Evolutionary conservation across 2,797 vertebrate species (phyloP).

Genomic region (Sebastes nivosus): DNA sequence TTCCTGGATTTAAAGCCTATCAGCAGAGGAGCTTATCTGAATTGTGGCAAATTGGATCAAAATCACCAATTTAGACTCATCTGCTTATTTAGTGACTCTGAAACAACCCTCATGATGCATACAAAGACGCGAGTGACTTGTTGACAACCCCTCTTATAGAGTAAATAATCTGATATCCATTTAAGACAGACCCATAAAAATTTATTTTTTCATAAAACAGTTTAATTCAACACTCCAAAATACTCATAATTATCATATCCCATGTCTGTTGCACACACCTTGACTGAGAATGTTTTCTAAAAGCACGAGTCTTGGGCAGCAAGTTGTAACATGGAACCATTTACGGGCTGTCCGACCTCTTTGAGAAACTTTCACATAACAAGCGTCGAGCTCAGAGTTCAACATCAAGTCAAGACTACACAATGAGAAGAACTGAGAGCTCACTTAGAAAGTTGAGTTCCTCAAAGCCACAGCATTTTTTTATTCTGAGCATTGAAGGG

Average conservation of each 20-base stretch:
- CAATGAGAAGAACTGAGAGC: background rate
- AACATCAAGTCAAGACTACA: background rate
- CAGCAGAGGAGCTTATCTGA: slow-evolving; percentile 69
- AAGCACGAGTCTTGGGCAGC: background rate
- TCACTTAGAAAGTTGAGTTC: background rate
- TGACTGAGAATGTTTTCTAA: background rate
- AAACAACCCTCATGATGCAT: background rate
- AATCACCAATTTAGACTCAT: background rate
- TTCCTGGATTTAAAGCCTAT: slow-evolving; percentile 13
- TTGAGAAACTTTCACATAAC: background rate
- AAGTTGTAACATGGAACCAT: background rate
- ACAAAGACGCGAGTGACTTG: background rate
- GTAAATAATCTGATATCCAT: slow-evolving; percentile 3
- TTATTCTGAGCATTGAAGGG: background rate
- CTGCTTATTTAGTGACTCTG: slow-evolving; percentile 12
- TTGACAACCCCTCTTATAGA: background rate
- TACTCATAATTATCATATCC: background rate
- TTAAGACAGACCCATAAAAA: background rate
- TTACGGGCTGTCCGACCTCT: background rate
- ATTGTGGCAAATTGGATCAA: background rate
- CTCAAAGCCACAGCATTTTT: background rate
- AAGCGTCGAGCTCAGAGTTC: background rate
- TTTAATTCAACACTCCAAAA: slow-evolving; percentile 19
- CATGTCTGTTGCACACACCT: background rate
- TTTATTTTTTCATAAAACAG: background rate